These are phyloP conservation scores for Polydrusus pterygomalis DNA, from an alignment of 2,888 invertebrate genomes.

Conservation along the genomic window DNA sequence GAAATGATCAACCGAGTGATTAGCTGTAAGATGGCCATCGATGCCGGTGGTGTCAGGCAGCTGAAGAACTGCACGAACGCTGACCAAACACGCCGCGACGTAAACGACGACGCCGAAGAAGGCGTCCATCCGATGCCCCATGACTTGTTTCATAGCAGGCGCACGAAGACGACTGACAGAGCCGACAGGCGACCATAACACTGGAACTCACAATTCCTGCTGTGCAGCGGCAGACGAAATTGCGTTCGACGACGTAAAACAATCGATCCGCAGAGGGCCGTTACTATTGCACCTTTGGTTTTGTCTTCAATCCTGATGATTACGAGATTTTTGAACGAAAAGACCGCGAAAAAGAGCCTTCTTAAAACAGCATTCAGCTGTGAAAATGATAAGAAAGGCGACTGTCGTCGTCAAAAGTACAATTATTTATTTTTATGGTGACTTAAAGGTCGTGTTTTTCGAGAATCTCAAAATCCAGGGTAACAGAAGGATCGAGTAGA, in stretches of 20 bases:
- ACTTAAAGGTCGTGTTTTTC: too few species aligned
- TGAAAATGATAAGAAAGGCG: neutral
- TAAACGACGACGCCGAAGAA: slow-evolving; percentile 41
- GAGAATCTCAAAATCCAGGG: too few species aligned
- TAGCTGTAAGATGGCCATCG: slow-evolving; percentile 73
- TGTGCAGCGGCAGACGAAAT: slow-evolving; percentile 51
- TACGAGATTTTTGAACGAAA: slow-evolving; percentile 15
- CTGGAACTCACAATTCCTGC: slow-evolving; percentile 50
- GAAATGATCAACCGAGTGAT: slow-evolving; percentile 73
- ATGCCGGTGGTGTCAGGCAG: slow-evolving; percentile 73
- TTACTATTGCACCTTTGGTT: slow-evolving; percentile 43
- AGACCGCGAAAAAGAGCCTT: neutral
- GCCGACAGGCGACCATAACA: slow-evolving; percentile 57
- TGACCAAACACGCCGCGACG: slow-evolving; percentile 49
- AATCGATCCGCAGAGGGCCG: slow-evolving; percentile 53
- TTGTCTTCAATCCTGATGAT: slow-evolving; percentile 37
- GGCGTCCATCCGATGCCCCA: slow-evolving; percentile 50
- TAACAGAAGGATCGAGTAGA: too few species aligned
- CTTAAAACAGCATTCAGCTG: neutral
- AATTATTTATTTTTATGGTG: neutral
- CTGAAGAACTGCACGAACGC: slow-evolving; percentile 49
- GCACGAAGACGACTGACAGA: slow-evolving; percentile 58
- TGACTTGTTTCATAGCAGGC: slow-evolving; percentile 55
- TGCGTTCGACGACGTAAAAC: slow-evolving; percentile 56
- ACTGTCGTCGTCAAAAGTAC: neutral